These are phyloP conservation scores for Diplodus puntazzo DNA, from an alignment of 2,797 vertebrate species.

Conservation along the genomic window DNA sequence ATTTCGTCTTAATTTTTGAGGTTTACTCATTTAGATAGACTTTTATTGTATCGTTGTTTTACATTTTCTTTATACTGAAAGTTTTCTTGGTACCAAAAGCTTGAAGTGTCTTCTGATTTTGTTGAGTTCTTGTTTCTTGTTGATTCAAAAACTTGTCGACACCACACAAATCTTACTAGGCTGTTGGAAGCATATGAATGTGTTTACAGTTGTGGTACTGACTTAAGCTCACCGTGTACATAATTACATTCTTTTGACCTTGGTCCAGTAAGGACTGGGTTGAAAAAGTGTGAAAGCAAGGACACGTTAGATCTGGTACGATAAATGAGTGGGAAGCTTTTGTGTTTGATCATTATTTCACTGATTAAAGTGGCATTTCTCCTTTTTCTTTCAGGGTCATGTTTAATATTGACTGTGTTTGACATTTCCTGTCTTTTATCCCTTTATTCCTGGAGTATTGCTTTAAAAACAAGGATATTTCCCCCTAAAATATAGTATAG, in stretches of 20 bases:
- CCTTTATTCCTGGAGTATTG: not conserved
- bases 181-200: not conserved
- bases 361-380: slow-evolving; percentile 6
- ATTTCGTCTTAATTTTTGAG: slow-evolving; percentile 16
- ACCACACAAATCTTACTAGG: not conserved
- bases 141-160: slow-evolving; percentile 9
- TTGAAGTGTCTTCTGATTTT: slow-evolving; percentile 16
- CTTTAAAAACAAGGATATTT: not conserved
- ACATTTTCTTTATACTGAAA: not conserved
- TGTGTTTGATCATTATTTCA: slow-evolving; percentile 5
- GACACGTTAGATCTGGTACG: slow-evolving; percentile 24
- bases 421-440: not conserved
- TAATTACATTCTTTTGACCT: not conserved
- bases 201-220: slow-evolving; percentile 62
- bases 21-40: slow-evolving; percentile 13
- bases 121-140: not conserved
- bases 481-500: rapidly evolving
- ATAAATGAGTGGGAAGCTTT: not conserved
- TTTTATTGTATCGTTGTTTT: not conserved
- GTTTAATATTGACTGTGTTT: not conserved
- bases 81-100: slow-evolving; percentile 48
- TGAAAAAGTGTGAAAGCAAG: slow-evolving; percentile 52
- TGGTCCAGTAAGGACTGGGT: slow-evolving; percentile 45
- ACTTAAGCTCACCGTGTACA: slow-evolving; percentile 29
- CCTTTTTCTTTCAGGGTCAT: not conserved